Evolutionary conservation across 1,140 invertebrate species (phyloP).

Genomic region (Aphis gossypii): DNA sequence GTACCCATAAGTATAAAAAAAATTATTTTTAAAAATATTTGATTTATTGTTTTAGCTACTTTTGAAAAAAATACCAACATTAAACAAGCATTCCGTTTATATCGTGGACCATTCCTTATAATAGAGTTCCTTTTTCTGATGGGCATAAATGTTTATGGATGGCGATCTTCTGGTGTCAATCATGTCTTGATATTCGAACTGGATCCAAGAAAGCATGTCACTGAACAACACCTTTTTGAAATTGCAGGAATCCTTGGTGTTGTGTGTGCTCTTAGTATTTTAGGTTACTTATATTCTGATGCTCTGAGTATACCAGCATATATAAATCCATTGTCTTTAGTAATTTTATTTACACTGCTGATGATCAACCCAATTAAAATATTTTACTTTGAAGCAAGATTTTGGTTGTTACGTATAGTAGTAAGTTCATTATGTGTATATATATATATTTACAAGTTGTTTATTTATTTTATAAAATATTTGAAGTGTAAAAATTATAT

Average conservation of each 20-base stretch:
- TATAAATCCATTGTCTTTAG: conserved; percentile 77
- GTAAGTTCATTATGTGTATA: conserved; percentile 62
- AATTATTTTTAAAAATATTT: neutral
- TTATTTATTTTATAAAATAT: neutral
- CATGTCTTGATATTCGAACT: conserved; percentile 94
- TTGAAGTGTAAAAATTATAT: conserved; percentile 35
- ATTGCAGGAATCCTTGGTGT: conserved; percentile 85
- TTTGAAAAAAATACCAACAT: conserved; percentile 64
- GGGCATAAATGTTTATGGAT: conserved; percentile 89
- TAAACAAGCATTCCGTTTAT: conserved; percentile 73
- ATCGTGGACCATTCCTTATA: conserved; percentile 82
- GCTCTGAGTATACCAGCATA: conserved; percentile 80
- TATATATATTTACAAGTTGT: neutral
- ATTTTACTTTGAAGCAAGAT: conserved; percentile 79
- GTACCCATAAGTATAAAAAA: neutral
- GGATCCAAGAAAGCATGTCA: conserved; percentile 85
- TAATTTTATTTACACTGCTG: conserved; percentile 75
- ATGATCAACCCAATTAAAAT: conserved; percentile 83
- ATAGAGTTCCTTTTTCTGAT: conserved; percentile 86
- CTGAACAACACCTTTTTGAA: conserved; percentile 87
- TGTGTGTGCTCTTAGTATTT: conserved; percentile 78
- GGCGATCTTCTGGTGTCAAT: conserved; percentile 88
- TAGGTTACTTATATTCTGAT: conserved; percentile 74
- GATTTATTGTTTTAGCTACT: conserved; percentile 36
- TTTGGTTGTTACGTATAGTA: conserved; percentile 68